A percentile compares a stretch with the other conserved stretches of the same genome.
Evolutionary conservation across 2,888 invertebrate species (phyloP).

Genomic region (Drosophila subsilvestris): DNA sequence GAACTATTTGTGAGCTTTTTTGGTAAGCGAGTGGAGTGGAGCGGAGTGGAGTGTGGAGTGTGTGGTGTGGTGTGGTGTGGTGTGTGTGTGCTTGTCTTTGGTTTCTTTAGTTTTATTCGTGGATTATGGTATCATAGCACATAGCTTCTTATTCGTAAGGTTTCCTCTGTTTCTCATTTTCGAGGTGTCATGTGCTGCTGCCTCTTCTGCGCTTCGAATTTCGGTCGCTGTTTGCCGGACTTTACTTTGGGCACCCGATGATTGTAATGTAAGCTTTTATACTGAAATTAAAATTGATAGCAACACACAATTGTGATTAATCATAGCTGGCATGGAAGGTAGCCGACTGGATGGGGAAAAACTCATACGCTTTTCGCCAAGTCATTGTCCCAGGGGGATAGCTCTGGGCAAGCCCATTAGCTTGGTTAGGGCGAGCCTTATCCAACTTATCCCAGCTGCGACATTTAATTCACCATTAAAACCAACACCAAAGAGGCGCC

Average conservation of each 20-base stretch:
- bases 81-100: slow-evolving; percentile 60
- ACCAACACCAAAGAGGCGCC: neutral
- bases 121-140: slow-evolving; percentile 80
- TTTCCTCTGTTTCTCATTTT: slow-evolving; percentile 53
- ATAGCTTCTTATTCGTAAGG: slow-evolving; percentile 66
- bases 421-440: neutral
- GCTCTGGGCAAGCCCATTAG: neutral
- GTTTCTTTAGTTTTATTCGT: slow-evolving; percentile 81
- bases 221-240: slow-evolving; percentile 42
- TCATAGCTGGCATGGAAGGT: slow-evolving; percentile 21
- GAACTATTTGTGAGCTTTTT: slow-evolving; percentile 80
- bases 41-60: slow-evolving; percentile 27
- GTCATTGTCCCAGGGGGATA: slow-evolving; percentile 35
- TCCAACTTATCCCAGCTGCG: slow-evolving; percentile 14
- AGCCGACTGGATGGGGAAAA: neutral
- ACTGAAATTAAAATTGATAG: slow-evolving; percentile 70
- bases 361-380: slow-evolving; percentile 12
- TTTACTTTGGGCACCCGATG: neutral
- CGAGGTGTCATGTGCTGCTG: slow-evolving; percentile 39
- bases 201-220: slow-evolving; percentile 25
- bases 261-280: slow-evolving; percentile 73
- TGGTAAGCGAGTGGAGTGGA: slow-evolving; percentile 8
- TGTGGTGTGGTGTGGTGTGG: too few relatives aligned
- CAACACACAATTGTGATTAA: slow-evolving; percentile 52
- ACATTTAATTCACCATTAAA: slow-evolving; percentile 42